Conservation (phyloP, 1,140 invertebrate species). For the Drosophila micromelanica region DNA sequence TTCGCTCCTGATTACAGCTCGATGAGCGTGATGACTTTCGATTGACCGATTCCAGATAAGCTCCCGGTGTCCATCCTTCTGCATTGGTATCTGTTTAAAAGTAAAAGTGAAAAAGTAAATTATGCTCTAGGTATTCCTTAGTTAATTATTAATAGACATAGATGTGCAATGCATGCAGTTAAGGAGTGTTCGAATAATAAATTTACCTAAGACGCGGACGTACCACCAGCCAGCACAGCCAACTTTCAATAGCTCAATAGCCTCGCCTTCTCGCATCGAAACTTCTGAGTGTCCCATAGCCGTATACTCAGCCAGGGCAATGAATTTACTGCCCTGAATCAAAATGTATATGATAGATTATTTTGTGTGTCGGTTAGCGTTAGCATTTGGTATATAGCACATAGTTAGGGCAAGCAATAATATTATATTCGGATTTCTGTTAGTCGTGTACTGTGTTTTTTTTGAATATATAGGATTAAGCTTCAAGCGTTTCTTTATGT, state of each 20-base stretch:
- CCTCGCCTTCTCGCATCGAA: slow-evolving; percentile 94
- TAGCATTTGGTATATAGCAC: slow-evolving; percentile 11
- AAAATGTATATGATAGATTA: slow-evolving; percentile 40
- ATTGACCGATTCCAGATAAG: slow-evolving; percentile 93
- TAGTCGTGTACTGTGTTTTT: background rate
- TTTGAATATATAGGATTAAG: background rate
- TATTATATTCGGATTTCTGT: slow-evolving; percentile 4
- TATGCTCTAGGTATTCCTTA: background rate
- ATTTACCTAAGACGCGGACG: slow-evolving; percentile 91
- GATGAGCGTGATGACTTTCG: slow-evolving; percentile 90
- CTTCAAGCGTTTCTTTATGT: background rate
- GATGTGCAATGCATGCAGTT: slow-evolving; percentile 16
- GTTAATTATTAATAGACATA: slow-evolving; percentile 13
- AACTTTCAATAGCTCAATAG: slow-evolving; percentile 93
- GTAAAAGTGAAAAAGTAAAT: background rate
- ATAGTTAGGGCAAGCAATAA: background rate
- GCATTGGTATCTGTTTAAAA: slow-evolving; percentile 86
- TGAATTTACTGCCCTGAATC: slow-evolving; percentile 89
- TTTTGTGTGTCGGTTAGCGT: slow-evolving; percentile 16
- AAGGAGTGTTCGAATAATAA: background rate
- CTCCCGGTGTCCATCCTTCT: slow-evolving; percentile 97
- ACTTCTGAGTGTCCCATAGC: slow-evolving; percentile 95
- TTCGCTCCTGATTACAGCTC: slow-evolving; percentile 84
- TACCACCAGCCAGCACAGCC: slow-evolving; percentile 99
- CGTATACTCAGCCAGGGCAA: slow-evolving; percentile 95